These are phyloP conservation scores for Condylura cristata DNA, from an alignment of 2,113 vertebrate genomes.

Conservation along the genomic window DNA sequence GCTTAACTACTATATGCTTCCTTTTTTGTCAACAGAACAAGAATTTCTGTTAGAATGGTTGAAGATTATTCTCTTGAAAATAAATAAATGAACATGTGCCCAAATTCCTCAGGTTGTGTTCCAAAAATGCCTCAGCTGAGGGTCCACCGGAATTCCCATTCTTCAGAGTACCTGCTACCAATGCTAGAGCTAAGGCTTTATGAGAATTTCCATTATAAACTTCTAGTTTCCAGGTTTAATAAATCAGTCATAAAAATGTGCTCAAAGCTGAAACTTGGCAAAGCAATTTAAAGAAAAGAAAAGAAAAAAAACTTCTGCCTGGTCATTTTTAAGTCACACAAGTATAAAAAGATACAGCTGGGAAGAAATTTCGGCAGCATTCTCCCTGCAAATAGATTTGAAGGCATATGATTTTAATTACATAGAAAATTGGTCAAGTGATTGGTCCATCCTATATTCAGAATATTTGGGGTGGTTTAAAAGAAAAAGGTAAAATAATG, in stretches of 20 bases:
- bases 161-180: constrained; percentile 56
- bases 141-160: neutral
- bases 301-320: constrained; percentile 50
- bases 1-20: constrained; percentile 22
- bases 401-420: constrained; percentile 68
- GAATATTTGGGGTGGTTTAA: constrained; percentile 57
- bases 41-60: constrained; percentile 55
- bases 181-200: constrained; percentile 51
- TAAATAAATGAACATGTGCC: constrained; percentile 50
- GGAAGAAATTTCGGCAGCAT: constrained; percentile 3
- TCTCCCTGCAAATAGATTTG: constrained; percentile 52
- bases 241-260: constrained; percentile 81
- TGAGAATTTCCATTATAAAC: constrained; percentile 77
- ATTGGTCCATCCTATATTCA: constrained; percentile 21
- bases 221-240: constrained; percentile 75
- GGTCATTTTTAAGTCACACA: constrained; percentile 77
- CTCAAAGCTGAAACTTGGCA: constrained; percentile 78
- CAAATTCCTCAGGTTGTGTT: constrained; percentile 32
- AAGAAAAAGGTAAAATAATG: constrained; percentile 68
- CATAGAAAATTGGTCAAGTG: constrained; percentile 55
- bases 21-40: constrained; percentile 60
- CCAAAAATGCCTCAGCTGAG: constrained; percentile 27
- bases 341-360: constrained; percentile 61
- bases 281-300: constrained; percentile 79
- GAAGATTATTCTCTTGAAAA: constrained; percentile 62